Base-by-base conservation (phyloP, 2,797 vertebrate genomes). In the Argyrosomus regius region DNA sequence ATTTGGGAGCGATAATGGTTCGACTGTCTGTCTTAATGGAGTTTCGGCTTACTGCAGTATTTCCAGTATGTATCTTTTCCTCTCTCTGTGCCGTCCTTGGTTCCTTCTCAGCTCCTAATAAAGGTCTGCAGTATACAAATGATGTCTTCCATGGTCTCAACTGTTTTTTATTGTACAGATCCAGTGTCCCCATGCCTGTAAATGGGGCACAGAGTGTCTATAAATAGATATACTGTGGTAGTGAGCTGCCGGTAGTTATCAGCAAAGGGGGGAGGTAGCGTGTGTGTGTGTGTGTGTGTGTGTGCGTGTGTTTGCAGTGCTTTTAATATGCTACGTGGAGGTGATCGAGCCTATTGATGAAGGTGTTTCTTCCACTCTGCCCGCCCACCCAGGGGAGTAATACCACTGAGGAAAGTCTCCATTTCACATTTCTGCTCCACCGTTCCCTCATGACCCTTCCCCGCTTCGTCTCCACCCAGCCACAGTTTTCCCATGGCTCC, bases 131-230 rank as follows among this genome's bases (percentile, higher is more conserved):
- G 53, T 57, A 43, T 78, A 84, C 74, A 77, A 75, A 78, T 70
- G 11, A 72, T 75, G 26, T 49, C 60, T 70, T 77, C 35, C 14
- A 5, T 77, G 39, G 76, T 60, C 31, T 53, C 24, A n/a, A 48
- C 61, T 56, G n/a, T 68, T 31, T 64, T 48, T 49, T 68, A 81
- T 82, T 86, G 48, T 82, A 77, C 84, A 83, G 71, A 86, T 87
- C 62, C 64, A 79, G 76, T 88, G 85, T 92, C 87, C 87, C 84
- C 52, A 64, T 82, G 84, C 76, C 43, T 89, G 87, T 89, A 92
- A 93, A 92, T 93, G 81, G 91, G 82, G 80, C 91, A 89, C 87
- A 74, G 59, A 24, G 71, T 72, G 75, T 78, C 93, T 93, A 93
- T 93, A 91, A 91, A 92, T 93, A 92, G 90, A 83, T 81, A 50